Percentiles rank a stretch among this genome's conserved stretches.
phyloP scores from a whole-genome alignment of 2,797 vertebrate genomes.

The Ptychobarbus kaznakovi region DNA sequence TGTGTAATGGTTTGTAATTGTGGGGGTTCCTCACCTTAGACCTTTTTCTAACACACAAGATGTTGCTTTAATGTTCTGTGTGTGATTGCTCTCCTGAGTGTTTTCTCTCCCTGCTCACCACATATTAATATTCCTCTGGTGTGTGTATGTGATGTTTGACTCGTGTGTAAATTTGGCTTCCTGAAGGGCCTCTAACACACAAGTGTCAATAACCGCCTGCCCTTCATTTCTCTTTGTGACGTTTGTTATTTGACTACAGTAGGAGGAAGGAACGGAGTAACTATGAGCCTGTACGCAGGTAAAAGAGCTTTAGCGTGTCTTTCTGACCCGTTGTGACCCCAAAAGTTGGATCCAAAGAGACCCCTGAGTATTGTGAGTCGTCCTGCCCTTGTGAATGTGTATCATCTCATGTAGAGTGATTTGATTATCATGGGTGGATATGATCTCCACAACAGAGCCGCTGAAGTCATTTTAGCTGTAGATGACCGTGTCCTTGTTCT shows the following conservation, averaged over 20 bases:
- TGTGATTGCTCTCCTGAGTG: constrained; percentile 6
- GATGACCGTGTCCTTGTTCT: background rate
- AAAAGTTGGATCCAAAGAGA: constrained; percentile 28
- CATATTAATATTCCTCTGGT: constrained; percentile 1
- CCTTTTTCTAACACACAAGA: constrained; percentile 39
- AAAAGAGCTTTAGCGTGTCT: constrained; percentile 57
- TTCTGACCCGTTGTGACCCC: constrained; percentile 35
- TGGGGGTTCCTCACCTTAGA: constrained; percentile 26
- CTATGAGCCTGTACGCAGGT: constrained; percentile 80
- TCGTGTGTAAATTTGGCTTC: constrained; percentile 20
- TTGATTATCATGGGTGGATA: background rate
- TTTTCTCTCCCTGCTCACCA: constrained; percentile 26
- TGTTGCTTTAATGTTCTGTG: background rate
- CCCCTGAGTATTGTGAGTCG: constrained; percentile 32
- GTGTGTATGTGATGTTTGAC: constrained; percentile 14
- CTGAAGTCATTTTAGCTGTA: background rate
- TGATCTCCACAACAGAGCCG: background rate
- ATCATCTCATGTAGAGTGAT: background rate
- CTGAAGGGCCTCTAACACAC: constrained; percentile 35
- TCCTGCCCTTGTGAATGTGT: constrained; percentile 18
- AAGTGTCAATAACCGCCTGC: constrained; percentile 38
- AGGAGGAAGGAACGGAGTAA: constrained; percentile 75
- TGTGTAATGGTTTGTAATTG: constrained; percentile 4
- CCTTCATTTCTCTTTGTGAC: constrained; percentile 54
- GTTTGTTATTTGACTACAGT: constrained; percentile 64